Evolutionary conservation across 2,888 invertebrate genomes (phyloP).

Genomic region (Shargacucullia verbasci): DNA sequence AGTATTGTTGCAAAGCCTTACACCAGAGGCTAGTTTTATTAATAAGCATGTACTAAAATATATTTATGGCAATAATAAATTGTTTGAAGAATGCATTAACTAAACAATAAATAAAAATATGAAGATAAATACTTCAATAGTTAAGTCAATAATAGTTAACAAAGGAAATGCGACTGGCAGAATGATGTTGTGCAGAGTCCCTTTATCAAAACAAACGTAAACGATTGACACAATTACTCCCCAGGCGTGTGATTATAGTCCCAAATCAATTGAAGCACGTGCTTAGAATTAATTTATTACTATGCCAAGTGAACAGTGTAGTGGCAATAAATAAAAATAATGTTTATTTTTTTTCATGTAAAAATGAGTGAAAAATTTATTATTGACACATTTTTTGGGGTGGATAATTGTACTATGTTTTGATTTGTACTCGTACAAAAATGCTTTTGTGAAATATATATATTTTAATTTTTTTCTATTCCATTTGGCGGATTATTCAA

Average conservation of each 20-base stretch:
- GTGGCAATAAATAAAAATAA: not conserved
- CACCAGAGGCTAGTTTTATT: constrained; percentile 13
- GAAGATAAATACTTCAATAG: too few relatives aligned
- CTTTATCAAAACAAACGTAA: constrained; percentile 21
- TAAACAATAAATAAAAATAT: too few relatives aligned
- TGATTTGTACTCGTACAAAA: too few relatives aligned
- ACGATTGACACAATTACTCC: constrained; percentile 32
- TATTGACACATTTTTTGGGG: too few relatives aligned
- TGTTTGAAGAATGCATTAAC: too few relatives aligned
- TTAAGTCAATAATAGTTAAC: not conserved
- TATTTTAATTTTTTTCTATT: too few relatives aligned
- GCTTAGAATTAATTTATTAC: constrained; percentile 25
- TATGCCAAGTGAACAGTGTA: not conserved
- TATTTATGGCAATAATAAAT: too few relatives aligned
- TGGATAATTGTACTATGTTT: too few relatives aligned
- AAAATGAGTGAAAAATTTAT: too few relatives aligned
- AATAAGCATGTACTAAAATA: not conserved
- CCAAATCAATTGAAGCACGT: constrained; percentile 33
- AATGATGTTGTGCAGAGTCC: not conserved
- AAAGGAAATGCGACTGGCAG: not conserved
- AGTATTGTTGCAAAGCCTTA: constrained; percentile 2
- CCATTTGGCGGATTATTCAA: too few relatives aligned
- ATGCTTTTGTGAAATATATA: too few relatives aligned
- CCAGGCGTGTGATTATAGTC: constrained; percentile 31
- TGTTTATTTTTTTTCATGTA: too few relatives aligned